Evolutionary conservation across 2,888 invertebrate species (phyloP).

Genomic region (Mystacides longicornis): DNA sequence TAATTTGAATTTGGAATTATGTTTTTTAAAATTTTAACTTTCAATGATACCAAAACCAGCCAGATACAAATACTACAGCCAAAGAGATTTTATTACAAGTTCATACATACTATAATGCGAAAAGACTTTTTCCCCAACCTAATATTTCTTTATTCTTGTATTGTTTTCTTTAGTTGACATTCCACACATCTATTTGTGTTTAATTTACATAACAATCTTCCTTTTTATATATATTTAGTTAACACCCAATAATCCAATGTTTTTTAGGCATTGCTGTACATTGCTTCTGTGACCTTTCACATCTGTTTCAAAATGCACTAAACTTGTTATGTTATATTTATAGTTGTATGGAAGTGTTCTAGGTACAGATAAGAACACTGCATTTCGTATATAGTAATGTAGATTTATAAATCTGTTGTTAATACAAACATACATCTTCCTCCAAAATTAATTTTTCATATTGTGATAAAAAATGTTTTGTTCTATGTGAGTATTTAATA

Average conservation of each 20-base stretch:
- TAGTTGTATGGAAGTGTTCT: not conserved
- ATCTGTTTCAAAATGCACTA: not conserved
- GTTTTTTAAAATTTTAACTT: no score
- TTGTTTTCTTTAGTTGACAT: slow-evolving; percentile 1
- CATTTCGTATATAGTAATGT: not conserved
- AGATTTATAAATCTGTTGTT: not conserved
- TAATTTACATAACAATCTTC: not conserved
- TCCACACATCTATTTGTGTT: slow-evolving; percentile 4
- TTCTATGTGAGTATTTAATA: not conserved
- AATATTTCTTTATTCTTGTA: not conserved
- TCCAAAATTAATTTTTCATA: not conserved
- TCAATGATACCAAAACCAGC: no score
- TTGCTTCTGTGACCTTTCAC: no score
- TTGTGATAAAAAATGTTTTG: not conserved
- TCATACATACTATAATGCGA: no score
- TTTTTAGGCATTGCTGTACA: no score
- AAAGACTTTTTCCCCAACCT: no score
- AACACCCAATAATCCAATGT: no score
- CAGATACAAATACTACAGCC: no score
- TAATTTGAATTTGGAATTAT: no score
- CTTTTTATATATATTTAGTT: not conserved
- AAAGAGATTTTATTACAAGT: no score
- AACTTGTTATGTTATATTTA: no score
- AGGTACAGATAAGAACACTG: not conserved
- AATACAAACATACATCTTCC: no score